Evolutionary conservation across 2,888 invertebrate genomes (phyloP), one percentile per base, ranked within the genome.

Genomic region (Cerceris rybyensis): DNA sequence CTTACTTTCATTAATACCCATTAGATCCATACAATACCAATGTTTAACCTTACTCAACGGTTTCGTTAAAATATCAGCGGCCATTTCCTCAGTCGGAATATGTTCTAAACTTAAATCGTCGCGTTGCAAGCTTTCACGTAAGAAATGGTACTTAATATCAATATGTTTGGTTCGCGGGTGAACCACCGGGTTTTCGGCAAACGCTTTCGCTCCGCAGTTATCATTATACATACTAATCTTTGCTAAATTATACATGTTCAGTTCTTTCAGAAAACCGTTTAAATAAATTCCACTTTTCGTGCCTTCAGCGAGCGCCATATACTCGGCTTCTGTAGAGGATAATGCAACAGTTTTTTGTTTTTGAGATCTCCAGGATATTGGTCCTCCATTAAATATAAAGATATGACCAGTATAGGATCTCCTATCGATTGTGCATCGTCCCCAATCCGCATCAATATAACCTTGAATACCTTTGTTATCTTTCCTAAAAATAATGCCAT

Each of bases 371-470:
- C 61, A 61, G 11, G 41, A 16, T 61, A 61, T 49, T 6, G 46
- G n/a, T 16, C 17, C 8, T 41, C 39, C n/a, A 8, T 11, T 11
- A 2, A 28, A 49, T 9, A 17, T 7, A 13, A 64, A 64, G 2
- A 58, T 28, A 13, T 49, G 58, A 11, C 67, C 67, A 7, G 58
- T 67, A 28, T 60, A 61, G 6, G 43, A 17, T 54, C 13, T 42
- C 1, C 55, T 5, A 11, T 55, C 46, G 5, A 46, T 61, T 14
- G 46, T 17, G 43, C 11, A 46, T 46, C 61, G 7, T 14, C 58
- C 60, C 54, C 61, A 69, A 46, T 69, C 61, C 5, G 69, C 54
- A 46, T 60, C 69, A 6, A 52, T 54, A 49, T 69, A 61, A 13
- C 28, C 43, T n/a, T 17, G n/a, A 2, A 61, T 11, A 7, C 0